A percentile compares a stretch with the other conserved stretches of the same genome.
Evolutionary conservation across 2,797 vertebrate genomes (phyloP).

Genomic region (Lithobates pipiens): DNA sequence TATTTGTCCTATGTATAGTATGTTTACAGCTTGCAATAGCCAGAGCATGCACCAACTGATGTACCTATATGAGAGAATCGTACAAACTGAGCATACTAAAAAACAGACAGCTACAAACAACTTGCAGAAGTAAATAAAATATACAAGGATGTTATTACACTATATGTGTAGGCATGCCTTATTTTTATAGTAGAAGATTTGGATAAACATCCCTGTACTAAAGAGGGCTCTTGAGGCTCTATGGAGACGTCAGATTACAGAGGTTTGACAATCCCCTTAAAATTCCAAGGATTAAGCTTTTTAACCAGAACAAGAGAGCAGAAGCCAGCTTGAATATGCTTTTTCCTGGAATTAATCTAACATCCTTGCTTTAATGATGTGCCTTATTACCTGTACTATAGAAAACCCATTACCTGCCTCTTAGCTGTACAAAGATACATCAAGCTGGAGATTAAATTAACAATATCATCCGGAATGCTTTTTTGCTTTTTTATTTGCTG

Average conservation of each 20-base stretch:
- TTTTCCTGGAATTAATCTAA: conserved; percentile 14
- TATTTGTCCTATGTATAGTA: neutral
- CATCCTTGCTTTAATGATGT: neutral
- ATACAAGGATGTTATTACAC: neutral
- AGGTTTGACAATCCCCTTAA: conserved; percentile 22
- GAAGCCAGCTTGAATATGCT: neutral
- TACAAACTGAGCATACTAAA: no score
- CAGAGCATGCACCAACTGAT: neutral
- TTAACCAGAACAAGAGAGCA: conserved; percentile 1
- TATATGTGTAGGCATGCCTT: neutral
- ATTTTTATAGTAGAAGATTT: neutral
- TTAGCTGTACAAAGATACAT: neutral
- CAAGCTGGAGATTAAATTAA: neutral
- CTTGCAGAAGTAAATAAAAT: no score
- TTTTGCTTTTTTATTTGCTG: neutral
- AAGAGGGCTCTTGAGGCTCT: neutral
- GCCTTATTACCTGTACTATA: neutral
- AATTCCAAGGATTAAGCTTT: conserved; percentile 4
- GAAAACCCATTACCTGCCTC: neutral
- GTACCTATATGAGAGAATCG: neutral
- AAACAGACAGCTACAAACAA: neutral
- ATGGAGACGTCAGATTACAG: conserved; percentile 9
- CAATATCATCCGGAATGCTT: conserved; percentile 3
- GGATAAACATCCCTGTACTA: neutral
- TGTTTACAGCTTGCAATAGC: neutral